Evolutionary conservation across 2,797 vertebrate genomes (phyloP).

Genomic region (Gobio occitaniae): DNA sequence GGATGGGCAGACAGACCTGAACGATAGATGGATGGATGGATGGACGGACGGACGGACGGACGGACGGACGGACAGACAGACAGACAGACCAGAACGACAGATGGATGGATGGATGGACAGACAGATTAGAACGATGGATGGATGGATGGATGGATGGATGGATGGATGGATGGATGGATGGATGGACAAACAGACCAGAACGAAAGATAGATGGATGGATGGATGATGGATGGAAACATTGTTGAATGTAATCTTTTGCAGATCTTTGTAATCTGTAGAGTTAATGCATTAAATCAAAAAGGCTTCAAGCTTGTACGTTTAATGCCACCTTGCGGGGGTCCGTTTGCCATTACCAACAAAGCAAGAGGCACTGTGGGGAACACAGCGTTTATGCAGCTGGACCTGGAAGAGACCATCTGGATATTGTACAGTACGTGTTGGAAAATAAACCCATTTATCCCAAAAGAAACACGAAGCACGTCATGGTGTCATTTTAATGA

Average conservation of each 20-base stretch:
- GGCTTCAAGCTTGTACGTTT: not conserved
- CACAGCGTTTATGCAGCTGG: constrained; percentile 39
- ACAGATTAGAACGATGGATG: too few species aligned
- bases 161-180: too few species aligned
- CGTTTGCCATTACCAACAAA: constrained; percentile 11
- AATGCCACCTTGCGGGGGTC: constrained; percentile 1
- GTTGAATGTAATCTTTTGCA: too few species aligned
- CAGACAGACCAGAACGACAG: too few species aligned
- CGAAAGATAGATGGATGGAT: not conserved
- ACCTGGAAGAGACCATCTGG: constrained; percentile 46
- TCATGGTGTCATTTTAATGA: constrained; percentile 33
- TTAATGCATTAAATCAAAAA: not conserved
- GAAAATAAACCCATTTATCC: constrained; percentile 5
- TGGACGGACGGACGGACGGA: too few species aligned
- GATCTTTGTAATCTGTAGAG: not conserved
- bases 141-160: too few species aligned
- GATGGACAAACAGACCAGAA: too few species aligned
- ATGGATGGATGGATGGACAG: too few species aligned
- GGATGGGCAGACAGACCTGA: too few species aligned
- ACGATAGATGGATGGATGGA: too few species aligned
- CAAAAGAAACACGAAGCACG: not conserved
- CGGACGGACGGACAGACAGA: not conserved
- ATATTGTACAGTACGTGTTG: constrained; percentile 6
- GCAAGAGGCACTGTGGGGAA: not conserved
- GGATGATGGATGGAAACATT: too few species aligned